Evolutionary conservation across 2,113 vertebrate genomes (phyloP), one percentile per base, ranked within the genome.

Genomic region (Boulengeromyrus knoepffleri): DNA sequence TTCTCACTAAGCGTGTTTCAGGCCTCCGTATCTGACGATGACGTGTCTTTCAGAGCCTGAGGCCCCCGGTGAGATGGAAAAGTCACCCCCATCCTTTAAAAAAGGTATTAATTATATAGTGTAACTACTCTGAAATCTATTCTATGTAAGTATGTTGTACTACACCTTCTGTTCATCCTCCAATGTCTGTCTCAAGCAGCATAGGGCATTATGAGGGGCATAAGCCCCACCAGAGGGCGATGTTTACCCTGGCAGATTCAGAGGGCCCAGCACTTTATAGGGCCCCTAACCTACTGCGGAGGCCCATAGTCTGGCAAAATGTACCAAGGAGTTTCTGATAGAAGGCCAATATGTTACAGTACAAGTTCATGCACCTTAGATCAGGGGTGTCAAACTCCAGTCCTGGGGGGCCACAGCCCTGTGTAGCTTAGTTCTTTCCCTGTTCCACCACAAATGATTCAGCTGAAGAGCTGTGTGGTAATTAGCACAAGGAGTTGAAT

Each of bases 41-140:
- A 12, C 13, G 36, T 89, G 46, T 84, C 17, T 89, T 89, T 58
- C 88, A 89, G 88, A 56, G 88, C 74, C 88, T 17, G 50, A 56
- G 21, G 77, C 21, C 19, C 3, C 74, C 36, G 42, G 39, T 19
- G 36, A 83, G 49, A 27, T 8, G 27, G 74, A 27, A 36, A 42
- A 53, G 5, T 66, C 13, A 19, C 36, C 49, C 27, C 77, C 50
- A 42, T 39, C 62, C 62, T 31, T 56, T 13, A 84, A 56, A 39
- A 46, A 84, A 89, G 88, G 74, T 89, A 88, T 42, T n/a, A 83
- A 50, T 31, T 15, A 15, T 13, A 47, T n/a, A 21, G 66, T 3
- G 21, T 19, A 8, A 2, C 21, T 45, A n/a, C 47, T 36, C 46
- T 36, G 31, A 39, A 77, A 9, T 36, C 2, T 36, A 89, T 19